Evolutionary conservation across 2,888 invertebrate genomes (phyloP).

Genomic region (Mythimna lalbum): DNA sequence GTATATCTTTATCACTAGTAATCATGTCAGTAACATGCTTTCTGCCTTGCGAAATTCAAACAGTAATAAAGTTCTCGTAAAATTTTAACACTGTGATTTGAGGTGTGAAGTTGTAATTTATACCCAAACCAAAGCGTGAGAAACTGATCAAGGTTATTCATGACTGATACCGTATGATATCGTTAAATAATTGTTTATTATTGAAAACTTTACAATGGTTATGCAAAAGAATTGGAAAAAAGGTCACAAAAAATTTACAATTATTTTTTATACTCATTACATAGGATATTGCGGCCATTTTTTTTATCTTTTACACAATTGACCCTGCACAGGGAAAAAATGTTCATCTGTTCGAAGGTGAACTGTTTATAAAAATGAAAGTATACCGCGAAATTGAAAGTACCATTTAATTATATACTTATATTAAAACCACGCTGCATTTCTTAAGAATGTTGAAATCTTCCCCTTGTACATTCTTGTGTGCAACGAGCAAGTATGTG

Average conservation of each 20-base stretch:
- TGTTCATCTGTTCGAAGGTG: conserved; percentile 47
- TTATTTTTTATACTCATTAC: background rate
- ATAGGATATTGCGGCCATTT: background rate
- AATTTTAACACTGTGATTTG: conserved; percentile 11
- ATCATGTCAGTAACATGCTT: background rate
- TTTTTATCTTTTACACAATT: conserved; percentile 40
- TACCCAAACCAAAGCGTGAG: conserved; percentile 23
- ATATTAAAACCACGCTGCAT: conserved; percentile 14
- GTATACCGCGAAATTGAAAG: conserved; percentile 21
- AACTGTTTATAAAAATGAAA: conserved; percentile 41
- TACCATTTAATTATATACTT: conserved; percentile 18
- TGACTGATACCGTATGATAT: background rate
- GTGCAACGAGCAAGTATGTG: background rate
- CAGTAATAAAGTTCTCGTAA: background rate
- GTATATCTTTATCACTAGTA: too few relatives aligned
- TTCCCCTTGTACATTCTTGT: background rate
- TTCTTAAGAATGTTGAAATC: conserved; percentile 31
- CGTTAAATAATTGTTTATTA: conserved; percentile 11
- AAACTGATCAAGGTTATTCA: conserved; percentile 24
- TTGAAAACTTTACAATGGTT: conserved; percentile 4
- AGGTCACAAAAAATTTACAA: background rate
- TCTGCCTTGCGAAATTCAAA: background rate
- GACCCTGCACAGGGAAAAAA: conserved; percentile 42
- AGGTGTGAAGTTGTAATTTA: conserved; percentile 37
- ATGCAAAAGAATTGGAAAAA: conserved; percentile 2